Evolutionary conservation across 2,797 vertebrate species (phyloP).

Genomic region (Crocidura indochinensis): DNA sequence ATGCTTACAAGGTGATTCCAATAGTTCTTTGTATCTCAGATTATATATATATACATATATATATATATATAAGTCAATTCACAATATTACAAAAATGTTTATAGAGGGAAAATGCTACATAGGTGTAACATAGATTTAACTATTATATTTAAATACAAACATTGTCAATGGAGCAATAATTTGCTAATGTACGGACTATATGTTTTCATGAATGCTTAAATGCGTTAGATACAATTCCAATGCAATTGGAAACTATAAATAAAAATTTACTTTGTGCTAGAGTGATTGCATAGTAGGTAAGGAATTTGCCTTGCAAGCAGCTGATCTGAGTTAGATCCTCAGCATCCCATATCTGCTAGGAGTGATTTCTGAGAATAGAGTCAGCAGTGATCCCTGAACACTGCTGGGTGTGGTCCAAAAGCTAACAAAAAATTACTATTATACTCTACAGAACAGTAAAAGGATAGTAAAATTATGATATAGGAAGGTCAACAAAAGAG

Average conservation of each 20-base stretch:
- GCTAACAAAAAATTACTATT: background rate
- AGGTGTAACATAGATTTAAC: conserved; percentile 36
- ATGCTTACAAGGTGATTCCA: conserved; percentile 28
- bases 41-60: conserved; percentile 62
- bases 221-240: background rate
- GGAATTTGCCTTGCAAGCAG: too few relatives aligned
- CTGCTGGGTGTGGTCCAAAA: too few relatives aligned
- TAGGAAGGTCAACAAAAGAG: background rate
- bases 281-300: too few relatives aligned
- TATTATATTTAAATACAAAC: conserved; percentile 31
- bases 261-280: background rate
- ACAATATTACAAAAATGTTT: conserved; percentile 58
- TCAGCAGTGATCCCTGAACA: too few relatives aligned
- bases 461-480: background rate
- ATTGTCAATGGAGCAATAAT: background rate
- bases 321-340: too few relatives aligned
- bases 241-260: background rate
- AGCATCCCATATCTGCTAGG: too few relatives aligned
- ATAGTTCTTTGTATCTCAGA: conserved; percentile 60
- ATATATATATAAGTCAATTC: conserved; percentile 46
- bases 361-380: too few relatives aligned
- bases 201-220: background rate
- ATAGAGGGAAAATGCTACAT: conserved; percentile 47
- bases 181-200: conserved; percentile 1
- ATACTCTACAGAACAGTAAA: background rate